Conservation (phyloP, 2,113 vertebrate species). For the Tupaia chinensis region DNA sequence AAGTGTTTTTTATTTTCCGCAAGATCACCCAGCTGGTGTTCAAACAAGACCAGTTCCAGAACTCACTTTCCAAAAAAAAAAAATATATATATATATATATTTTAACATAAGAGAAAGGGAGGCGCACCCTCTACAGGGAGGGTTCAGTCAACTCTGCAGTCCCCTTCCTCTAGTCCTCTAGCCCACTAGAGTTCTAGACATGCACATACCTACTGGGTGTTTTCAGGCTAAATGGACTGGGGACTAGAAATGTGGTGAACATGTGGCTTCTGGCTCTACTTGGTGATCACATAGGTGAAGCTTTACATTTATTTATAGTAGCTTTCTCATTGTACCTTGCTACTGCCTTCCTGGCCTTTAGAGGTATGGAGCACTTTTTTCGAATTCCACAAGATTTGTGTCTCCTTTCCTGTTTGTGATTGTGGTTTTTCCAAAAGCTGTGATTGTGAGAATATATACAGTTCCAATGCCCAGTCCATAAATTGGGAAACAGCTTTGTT, state of each 20-base stretch:
- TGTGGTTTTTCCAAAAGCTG: background rate
- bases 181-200: too few relatives aligned
- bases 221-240: too few relatives aligned
- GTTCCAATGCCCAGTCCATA: background rate
- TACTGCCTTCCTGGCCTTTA: background rate
- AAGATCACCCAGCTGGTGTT: background rate
- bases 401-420: background rate
- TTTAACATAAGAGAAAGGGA: too few relatives aligned
- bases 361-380: background rate
- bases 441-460: background rate
- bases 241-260: too few relatives aligned
- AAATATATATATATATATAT: too few relatives aligned
- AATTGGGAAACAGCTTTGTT: background rate
- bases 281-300: too few relatives aligned
- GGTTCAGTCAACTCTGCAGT: too few relatives aligned
- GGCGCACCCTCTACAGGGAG: too few relatives aligned
- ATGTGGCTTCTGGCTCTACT: too few relatives aligned
- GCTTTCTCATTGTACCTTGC: background rate
- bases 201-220: too few relatives aligned
- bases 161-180: too few relatives aligned
- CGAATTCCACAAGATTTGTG: background rate
- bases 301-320: background rate
- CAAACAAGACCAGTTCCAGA: constrained; percentile 6
- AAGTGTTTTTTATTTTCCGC: constrained; percentile 18
- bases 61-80: too few relatives aligned